These are phyloP conservation scores for Lytechinus pictus DNA, from an alignment of 35 echinoderm and acorn worm genomes.

Conservation along the genomic window DNA sequence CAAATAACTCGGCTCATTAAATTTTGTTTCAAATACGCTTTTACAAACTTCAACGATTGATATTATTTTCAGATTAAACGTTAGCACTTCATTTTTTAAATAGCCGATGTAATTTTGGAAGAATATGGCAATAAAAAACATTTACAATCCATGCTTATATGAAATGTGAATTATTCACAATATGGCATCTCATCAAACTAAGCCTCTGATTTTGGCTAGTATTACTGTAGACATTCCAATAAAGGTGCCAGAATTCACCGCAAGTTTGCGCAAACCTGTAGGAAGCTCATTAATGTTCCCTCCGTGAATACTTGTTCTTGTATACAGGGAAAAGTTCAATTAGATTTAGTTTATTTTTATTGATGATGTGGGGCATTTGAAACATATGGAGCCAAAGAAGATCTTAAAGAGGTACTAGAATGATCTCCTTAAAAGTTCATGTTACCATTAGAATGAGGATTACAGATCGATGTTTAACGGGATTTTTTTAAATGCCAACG, in stretches of 20 bases:
- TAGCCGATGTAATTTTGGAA: too few relatives aligned
- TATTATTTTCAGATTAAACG: too few relatives aligned
- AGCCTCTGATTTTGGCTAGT: neutral
- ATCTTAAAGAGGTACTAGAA: neutral
- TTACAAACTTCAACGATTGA: too few relatives aligned
- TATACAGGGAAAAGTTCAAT: neutral
- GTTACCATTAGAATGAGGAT: too few relatives aligned
- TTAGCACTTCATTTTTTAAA: too few relatives aligned
- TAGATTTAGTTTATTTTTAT: neutral
- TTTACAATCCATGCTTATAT: too few relatives aligned
- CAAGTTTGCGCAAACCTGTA: neutral
- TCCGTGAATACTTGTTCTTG: neutral
- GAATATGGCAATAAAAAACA: too few relatives aligned
- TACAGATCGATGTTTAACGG: too few relatives aligned
- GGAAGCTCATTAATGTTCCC: neutral
- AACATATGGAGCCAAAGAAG: neutral
- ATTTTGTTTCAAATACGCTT: too few relatives aligned
- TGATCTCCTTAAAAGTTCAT: neutral
- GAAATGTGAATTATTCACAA: neutral
- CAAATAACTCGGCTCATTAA: too few relatives aligned
- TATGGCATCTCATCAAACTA: neutral
- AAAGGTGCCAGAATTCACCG: neutral
- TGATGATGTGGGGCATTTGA: neutral
- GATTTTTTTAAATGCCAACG: too few relatives aligned
- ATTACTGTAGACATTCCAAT: neutral